These are phyloP conservation scores for Galleria mellonella DNA, from an alignment of 1,140 invertebrate species.

Conservation along the genomic window DNA sequence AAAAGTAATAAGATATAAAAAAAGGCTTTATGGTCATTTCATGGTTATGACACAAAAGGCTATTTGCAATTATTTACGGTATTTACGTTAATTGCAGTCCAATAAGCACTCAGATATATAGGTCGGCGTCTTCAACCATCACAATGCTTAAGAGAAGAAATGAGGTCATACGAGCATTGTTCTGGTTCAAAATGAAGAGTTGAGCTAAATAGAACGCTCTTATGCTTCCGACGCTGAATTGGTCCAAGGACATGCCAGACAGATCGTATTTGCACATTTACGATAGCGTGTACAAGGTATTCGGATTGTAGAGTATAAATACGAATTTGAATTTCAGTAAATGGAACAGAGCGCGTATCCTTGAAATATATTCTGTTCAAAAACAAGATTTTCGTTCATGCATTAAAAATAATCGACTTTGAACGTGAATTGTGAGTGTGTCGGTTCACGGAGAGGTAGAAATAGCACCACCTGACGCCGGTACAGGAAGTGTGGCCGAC, in stretches of 20 bases:
- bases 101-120: conserved; percentile 36
- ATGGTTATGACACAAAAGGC: too few species aligned
- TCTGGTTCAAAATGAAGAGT: conserved; percentile 34
- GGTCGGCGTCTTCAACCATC: conserved; percentile 32
- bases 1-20: too few species aligned
- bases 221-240: conserved; percentile 33
- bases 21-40: too few species aligned
- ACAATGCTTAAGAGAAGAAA: conserved; percentile 36
- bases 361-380: conserved; percentile 15
- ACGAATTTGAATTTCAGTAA: too few species aligned
- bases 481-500: conserved; percentile 49
- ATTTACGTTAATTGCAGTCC: too few species aligned
- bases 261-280: not conserved
- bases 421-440: conserved; percentile 49
- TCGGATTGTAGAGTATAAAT: too few species aligned
- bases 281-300: not conserved
- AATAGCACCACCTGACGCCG: conserved; percentile 54
- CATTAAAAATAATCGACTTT: conserved; percentile 58
- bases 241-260: conserved; percentile 26
- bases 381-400: conserved; percentile 13
- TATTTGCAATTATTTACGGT: too few species aligned
- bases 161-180: conserved; percentile 47
- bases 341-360: conserved; percentile 8
- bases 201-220: conserved; percentile 32
- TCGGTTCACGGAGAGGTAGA: conserved; percentile 53